Base-by-base conservation (phyloP, 2,797 vertebrate species). In the Myotis planiceps region DNA sequence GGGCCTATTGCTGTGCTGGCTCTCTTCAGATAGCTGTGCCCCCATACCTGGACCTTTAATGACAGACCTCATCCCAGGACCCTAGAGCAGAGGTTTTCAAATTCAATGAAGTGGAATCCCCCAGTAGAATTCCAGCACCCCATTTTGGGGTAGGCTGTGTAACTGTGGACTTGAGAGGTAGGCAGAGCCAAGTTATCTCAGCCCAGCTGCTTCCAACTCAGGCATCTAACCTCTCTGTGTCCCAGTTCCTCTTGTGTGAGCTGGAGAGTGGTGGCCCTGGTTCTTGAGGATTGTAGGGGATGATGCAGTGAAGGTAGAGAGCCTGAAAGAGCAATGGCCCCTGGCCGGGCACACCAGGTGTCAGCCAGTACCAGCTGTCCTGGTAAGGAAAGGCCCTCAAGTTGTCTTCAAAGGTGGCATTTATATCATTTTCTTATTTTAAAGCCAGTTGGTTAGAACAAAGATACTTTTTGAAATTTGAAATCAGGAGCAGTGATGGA, bases 341-440 rank as follows among this genome's bases (percentile, higher is more conserved):
- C 0, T 19, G 23, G 8, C 5, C 1, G 69, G 45, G 9, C 27
- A 37, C 19, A 18, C 37, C 19, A 45, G 27, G 6, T 78, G n/a
- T 37, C 49, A 27, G 42, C 58, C 49, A 37, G 14, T 55, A 60
- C 45, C 27, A 8, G 14, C 27, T 80, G 10, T 42, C 60, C 75
- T 37, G 23, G 39, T 60, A 27, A 87, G 42, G 32, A 65, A 79
- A 76, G 10, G 29, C 12, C 5, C 14, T 90, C 6, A n/a, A n/a
- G 1, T 47, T 63, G 66, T 63, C 42, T 49, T 63, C 16, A 75
- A 2, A 79, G 7, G 53, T 53, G n/a, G 42, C 23, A 60, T 75
- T 75, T 92, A 21, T 88, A 51, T 85, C 12, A n/a, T 74, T 82
- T 93, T 95, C 21, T 92, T 71, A 42, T 85, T 92, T 95, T 76